Evolutionary conservation across 2,888 invertebrate species (phyloP), one percentile per base, ranked within the genome.

Genomic region (Cordylochernes scorpioides): DNA sequence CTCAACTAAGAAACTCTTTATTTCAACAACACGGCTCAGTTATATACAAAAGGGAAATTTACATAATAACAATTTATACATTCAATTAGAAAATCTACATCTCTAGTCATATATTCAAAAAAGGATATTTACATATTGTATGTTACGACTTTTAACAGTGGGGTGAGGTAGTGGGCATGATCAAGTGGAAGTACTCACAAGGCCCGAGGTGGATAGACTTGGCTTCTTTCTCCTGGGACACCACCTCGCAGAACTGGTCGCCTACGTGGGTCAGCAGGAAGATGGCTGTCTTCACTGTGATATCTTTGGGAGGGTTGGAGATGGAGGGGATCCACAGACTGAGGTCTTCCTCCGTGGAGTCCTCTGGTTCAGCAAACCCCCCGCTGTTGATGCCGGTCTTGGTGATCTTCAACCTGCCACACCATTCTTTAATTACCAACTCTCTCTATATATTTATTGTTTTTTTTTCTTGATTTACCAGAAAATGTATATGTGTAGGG

Each of bases 191-290:
- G n/a, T n/a, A n/a, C 28, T 37, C 29, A 24, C 29, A 16, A 4
- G 24, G 5, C 14, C 36, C 38, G 18, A 39, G 32, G 10, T 41
- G 38, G 15, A 40, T 31, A 10, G 27, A 18, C 2, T 24, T n/a
- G 2, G 39, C 82, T 45, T 77, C 75, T 44, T 71, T 71, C 50
- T 88, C 88, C 52, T 86, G 82, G 45, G 72, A 68, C 45, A 84
- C 64, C 46, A 88, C 63, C 59, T 80, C 74, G 60, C 86, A 86
- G 59, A 88, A 86, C 57, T 84, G 82, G 59, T 84, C 84, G 34
- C 84, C 86, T 18, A 86, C 75, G 38, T 54, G 50, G 42, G 68
- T 61, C 37, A 86, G 57, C 25, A 88, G 65, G 54, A 77, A 77
- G 49, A 74, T 70, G 38, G 82, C 75, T 55, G 77, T 77, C 48